These are phyloP conservation scores for Plutomurus gul DNA, from an alignment of 1,140 invertebrate genomes.

Conservation along the genomic window DNA sequence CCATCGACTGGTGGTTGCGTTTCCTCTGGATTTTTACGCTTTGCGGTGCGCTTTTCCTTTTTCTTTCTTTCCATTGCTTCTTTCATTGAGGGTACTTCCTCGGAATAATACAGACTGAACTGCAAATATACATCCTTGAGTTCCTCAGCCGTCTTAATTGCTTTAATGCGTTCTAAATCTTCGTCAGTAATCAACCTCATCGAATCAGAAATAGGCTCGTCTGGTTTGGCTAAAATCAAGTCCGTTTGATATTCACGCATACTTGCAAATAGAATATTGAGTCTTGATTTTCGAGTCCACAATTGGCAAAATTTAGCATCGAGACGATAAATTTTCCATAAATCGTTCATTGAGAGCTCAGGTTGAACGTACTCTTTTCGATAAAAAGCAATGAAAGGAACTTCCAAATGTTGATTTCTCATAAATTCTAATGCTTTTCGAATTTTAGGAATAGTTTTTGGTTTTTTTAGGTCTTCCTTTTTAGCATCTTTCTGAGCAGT, in stretches of 20 bases:
- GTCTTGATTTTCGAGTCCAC: constrained; percentile 80
- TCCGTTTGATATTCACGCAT: constrained; percentile 92
- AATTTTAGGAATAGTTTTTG: constrained; percentile 81
- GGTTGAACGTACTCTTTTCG: constrained; percentile 97
- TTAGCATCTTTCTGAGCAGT: background rate
- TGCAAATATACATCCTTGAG: constrained; percentile 90
- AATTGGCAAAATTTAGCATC: constrained; percentile 95
- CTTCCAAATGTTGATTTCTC: constrained; percentile 91
- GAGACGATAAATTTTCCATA: constrained; percentile 96
- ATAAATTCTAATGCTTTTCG: constrained; percentile 94
- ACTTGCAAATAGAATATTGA: constrained; percentile 82
- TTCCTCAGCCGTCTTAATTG: constrained; percentile 86
- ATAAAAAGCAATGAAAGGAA: constrained; percentile 98
- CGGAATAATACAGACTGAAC: constrained; percentile 89
- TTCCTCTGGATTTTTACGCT: constrained; percentile 57
- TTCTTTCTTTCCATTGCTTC: constrained; percentile 67
- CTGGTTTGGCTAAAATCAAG: constrained; percentile 78
- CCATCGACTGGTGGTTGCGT: constrained; percentile 51
- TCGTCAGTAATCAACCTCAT: constrained; percentile 81
- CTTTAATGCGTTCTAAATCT: constrained; percentile 80
- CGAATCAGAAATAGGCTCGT: constrained; percentile 80
- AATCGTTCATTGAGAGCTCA: constrained; percentile 90
- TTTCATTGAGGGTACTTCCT: constrained; percentile 84
- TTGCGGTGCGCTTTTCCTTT: constrained; percentile 58
- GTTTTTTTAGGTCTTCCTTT: constrained; percentile 53